phyloP scores from a whole-genome alignment of 2,888 invertebrate species.

The Mechanitis messenoides region DNA sequence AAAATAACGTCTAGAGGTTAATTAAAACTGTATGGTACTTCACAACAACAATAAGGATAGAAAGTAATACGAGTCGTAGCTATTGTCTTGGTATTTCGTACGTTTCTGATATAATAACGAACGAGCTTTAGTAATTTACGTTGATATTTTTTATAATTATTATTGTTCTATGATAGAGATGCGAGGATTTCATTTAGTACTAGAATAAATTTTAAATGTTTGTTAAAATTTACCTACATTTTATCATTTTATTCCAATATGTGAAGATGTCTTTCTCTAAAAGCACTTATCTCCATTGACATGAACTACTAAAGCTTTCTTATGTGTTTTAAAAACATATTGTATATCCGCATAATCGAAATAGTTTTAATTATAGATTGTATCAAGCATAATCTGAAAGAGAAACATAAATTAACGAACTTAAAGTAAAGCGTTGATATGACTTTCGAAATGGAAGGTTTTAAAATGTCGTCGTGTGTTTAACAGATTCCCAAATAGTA shows the following conservation, averaged over 20 bases:
- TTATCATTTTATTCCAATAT: no score
- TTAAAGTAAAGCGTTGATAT: neutral
- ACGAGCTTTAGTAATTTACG: neutral
- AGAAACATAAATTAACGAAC: neutral
- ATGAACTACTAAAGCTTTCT: no score
- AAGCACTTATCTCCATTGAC: no score
- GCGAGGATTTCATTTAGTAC: no score
- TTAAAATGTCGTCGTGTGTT: neutral
- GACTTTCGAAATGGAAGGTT: neutral
- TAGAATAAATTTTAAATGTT: no score
- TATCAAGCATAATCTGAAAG: no score
- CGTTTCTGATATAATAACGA: neutral
- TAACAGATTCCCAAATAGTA: neutral
- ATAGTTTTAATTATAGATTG: no score
- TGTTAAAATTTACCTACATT: no score
- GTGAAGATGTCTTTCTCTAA: no score
- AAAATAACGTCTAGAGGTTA: constrained; percentile 17
- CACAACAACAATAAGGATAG: constrained; percentile 11
- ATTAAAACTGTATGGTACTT: constrained; percentile 21
- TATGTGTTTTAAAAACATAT: no score
- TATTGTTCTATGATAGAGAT: neutral
- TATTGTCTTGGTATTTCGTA: constrained; percentile 5
- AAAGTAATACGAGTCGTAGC: constrained; percentile 1
- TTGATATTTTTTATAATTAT: neutral
- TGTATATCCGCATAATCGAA: no score